Base-by-base conservation (phyloP, 2,113 vertebrate species). In the Megalops atlanticus region DNA sequence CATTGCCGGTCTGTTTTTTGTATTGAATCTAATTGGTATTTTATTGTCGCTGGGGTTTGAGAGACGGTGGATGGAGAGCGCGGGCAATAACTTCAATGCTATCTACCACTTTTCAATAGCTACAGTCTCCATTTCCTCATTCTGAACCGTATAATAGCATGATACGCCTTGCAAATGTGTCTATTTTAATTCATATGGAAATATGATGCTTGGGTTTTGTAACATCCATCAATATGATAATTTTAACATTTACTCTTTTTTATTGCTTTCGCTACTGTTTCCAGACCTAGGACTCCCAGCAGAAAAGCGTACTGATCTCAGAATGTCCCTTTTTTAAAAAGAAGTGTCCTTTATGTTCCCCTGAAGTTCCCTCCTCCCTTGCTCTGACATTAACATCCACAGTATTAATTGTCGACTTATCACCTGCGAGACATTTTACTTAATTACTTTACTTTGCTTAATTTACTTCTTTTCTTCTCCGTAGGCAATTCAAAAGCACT, bases 181-280 rank as follows among this genome's bases (percentile, higher is more conserved):
- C 40, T 47, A n/a, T 79, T 21, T 71, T 80, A 73, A 80, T 80
- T 71, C 78, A 80, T 31, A 73, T 31, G 35, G 3, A 33, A 52
- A 38, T 35, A 33, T 36, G 6, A n/a, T 2, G 41, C 74, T 77
- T 33, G 7, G 41, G 27, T 39, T 82, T 43, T n/a, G n/a, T 52
- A 82, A 41, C 68, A 72, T 77, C 81, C 81, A 82, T 72, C 92
- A 92, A 93, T 91, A 94, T 92, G 90, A 68, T 92, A 93, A 93
- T 94, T 93, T 94, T 93, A 93, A 92, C 89, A 91, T 93, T 93
- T 94, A 79, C 73, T 89, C 89, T 93, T 91, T 91, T 88, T 54
- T 47, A 45, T 36, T 33, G 18, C 91, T 93, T 92, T 93, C 88
- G 47, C 79, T 89, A 88, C 47, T 0, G 90, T 91, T 91, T 87